Evolutionary conservation across 2,113 vertebrate genomes (phyloP).

Genomic region (Mobula birostris): DNA sequence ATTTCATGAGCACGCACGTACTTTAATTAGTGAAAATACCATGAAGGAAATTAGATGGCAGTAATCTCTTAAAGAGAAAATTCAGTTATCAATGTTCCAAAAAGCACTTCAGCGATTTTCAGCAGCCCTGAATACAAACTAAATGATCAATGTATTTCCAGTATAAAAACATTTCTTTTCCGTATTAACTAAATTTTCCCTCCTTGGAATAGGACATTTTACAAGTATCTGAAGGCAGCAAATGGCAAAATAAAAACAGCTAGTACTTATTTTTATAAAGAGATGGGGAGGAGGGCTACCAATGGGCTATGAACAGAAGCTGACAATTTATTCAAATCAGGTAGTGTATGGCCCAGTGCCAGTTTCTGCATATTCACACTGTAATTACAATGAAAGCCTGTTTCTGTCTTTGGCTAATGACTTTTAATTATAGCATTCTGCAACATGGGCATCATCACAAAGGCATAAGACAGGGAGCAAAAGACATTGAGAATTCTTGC

Average conservation of each 20-base stretch:
- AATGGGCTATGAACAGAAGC: not conserved
- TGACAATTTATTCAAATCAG: constrained; percentile 17
- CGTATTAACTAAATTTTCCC: not conserved
- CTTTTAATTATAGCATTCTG: constrained; percentile 28
- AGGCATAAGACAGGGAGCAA: not conserved
- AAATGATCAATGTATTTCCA: not conserved
- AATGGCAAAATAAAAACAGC: not conserved
- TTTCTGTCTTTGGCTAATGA: constrained; percentile 26
- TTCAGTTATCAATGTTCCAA: not conserved
- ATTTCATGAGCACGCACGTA: not conserved
- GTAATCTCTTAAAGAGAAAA: not conserved
- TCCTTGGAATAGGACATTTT: not conserved
- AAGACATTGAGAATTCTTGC: not conserved
- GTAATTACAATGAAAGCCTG: constrained; percentile 10
- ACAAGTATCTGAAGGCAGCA: not conserved
- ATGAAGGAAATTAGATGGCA: not conserved
- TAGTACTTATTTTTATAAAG: not conserved
- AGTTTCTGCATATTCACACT: not conserved
- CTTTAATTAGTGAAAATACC: not conserved
- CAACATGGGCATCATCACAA: not conserved
- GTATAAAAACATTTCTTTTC: not conserved
- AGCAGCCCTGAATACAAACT: not conserved
- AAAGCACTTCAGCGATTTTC: not conserved
- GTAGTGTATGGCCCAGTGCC: not conserved
- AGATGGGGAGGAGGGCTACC: not conserved